These are phyloP conservation scores for Varanus komodoensis DNA, from an alignment of 2,113 vertebrate species.

Conservation along the genomic window DNA sequence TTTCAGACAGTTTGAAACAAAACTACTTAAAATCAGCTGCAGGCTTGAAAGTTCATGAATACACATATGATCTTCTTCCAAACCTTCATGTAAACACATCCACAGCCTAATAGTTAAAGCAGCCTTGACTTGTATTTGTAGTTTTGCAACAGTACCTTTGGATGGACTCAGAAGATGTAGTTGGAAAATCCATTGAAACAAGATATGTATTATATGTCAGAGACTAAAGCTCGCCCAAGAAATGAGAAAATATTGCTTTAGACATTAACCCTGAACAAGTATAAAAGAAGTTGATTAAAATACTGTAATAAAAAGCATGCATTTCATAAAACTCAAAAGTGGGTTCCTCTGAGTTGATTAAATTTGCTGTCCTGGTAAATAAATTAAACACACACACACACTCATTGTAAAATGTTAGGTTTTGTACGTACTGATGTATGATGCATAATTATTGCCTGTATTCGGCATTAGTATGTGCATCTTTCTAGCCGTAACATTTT, in stretches of 20 bases:
- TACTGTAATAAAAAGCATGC: constrained; percentile 21
- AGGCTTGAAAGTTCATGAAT: not conserved
- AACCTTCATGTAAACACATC: not conserved
- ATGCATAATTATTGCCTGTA: not conserved
- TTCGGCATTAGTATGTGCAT: not conserved
- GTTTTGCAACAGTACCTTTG: not conserved
- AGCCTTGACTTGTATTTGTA: not conserved
- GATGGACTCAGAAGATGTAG: not conserved
- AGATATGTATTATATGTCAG: not conserved
- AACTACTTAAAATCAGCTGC: not conserved
- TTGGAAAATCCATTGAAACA: not conserved
- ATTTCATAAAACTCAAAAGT: not conserved
- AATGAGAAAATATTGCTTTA: not conserved
- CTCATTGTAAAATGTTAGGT: not conserved
- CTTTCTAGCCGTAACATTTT: not conserved
- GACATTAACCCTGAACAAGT: not conserved
- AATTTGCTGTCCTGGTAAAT: not conserved
- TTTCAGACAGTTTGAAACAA: not conserved
- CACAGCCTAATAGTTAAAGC: not conserved
- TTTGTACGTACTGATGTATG: not conserved
- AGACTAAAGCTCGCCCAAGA: not conserved
- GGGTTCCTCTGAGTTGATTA: not conserved
- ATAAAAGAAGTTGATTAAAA: not conserved
- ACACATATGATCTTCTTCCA: not conserved
- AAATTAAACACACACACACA: not conserved